Evolutionary conservation across 1,140 invertebrate genomes (phyloP).

Genomic region (Drosophila ogumai): DNA sequence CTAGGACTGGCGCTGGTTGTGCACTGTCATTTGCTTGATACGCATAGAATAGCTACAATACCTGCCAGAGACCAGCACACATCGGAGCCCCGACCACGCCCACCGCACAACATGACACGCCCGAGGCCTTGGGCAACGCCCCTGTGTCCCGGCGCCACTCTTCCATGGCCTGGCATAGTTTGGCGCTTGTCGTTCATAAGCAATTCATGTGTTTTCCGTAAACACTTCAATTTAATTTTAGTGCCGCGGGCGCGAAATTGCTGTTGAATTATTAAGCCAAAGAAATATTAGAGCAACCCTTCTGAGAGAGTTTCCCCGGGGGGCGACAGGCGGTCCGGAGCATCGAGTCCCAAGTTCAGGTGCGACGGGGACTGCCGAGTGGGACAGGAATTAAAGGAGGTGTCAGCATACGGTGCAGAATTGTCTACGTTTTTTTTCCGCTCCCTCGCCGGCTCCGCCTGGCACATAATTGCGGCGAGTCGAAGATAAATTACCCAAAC

Average conservation of each 20-base stretch:
- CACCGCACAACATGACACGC: slow-evolving; percentile 63
- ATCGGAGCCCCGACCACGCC: slow-evolving; percentile 57
- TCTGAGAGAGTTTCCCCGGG: background rate
- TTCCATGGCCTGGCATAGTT: slow-evolving; percentile 47
- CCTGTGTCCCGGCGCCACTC: background rate
- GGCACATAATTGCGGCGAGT: slow-evolving; percentile 78
- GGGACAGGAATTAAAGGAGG: slow-evolving; percentile 39
- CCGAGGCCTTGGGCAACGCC: background rate
- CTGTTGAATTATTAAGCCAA: slow-evolving; percentile 74
- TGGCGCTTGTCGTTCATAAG: slow-evolving; percentile 66
- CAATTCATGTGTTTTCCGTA: slow-evolving; percentile 80
- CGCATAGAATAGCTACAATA: slow-evolving; percentile 50
- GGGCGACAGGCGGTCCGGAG: background rate
- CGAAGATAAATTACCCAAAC: slow-evolving; percentile 81
- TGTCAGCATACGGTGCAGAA: slow-evolving; percentile 31
- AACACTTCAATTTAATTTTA: slow-evolving; percentile 83
- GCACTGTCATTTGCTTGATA: slow-evolving; percentile 81
- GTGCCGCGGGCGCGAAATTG: slow-evolving; percentile 78
- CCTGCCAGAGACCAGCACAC: slow-evolving; percentile 27
- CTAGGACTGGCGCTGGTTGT: slow-evolving; percentile 39
- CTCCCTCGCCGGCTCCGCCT: slow-evolving; percentile 7
- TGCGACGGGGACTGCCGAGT: slow-evolving; percentile 31
- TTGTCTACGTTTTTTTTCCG: slow-evolving; percentile 24
- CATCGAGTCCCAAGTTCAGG: slow-evolving; percentile 48
- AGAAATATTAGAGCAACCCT: slow-evolving; percentile 70